These are phyloP conservation scores for Limonius californicus DNA, from an alignment of 1,140 invertebrate species.

Conservation along the genomic window DNA sequence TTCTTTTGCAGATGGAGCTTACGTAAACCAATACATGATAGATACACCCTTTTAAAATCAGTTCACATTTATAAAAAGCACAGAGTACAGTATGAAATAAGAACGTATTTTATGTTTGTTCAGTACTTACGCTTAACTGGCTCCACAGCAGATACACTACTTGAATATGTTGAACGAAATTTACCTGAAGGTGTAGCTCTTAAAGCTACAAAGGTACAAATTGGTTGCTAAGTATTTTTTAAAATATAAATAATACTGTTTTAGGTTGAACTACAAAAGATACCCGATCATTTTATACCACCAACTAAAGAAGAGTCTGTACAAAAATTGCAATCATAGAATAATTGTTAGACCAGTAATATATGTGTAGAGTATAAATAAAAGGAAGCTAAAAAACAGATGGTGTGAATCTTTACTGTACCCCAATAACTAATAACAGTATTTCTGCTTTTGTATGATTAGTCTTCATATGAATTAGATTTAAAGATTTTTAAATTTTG, in stretches of 20 bases:
- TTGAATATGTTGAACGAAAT: slow-evolving; percentile 96
- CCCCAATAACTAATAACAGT: too few relatives aligned
- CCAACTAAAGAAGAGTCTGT: background rate
- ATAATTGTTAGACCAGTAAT: too few relatives aligned
- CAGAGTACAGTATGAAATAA: slow-evolving; percentile 91
- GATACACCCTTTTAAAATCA: slow-evolving; percentile 80
- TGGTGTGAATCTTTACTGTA: too few relatives aligned
- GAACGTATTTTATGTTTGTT: slow-evolving; percentile 88
- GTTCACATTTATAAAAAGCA: slow-evolving; percentile 93
- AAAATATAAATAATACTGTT: slow-evolving; percentile 22
- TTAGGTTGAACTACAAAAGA: slow-evolving; percentile 55
- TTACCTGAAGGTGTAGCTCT: slow-evolving; percentile 95
- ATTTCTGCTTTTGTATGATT: too few relatives aligned
- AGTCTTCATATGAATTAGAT: too few relatives aligned
- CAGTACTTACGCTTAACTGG: slow-evolving; percentile 83
- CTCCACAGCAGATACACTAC: slow-evolving; percentile 90
- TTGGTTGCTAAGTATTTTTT: slow-evolving; percentile 8
- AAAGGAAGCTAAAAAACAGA: too few relatives aligned
- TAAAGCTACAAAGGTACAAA: slow-evolving; percentile 80
- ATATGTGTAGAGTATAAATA: too few relatives aligned
- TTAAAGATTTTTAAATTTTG: too few relatives aligned
- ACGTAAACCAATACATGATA: slow-evolving; percentile 67
- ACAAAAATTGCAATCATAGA: background rate
- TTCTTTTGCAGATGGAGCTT: slow-evolving; percentile 59
- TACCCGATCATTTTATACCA: slow-evolving; percentile 42